Base-by-base conservation (phyloP, 2,888 invertebrate genomes). In the Melikaiella ostensackeni region DNA sequence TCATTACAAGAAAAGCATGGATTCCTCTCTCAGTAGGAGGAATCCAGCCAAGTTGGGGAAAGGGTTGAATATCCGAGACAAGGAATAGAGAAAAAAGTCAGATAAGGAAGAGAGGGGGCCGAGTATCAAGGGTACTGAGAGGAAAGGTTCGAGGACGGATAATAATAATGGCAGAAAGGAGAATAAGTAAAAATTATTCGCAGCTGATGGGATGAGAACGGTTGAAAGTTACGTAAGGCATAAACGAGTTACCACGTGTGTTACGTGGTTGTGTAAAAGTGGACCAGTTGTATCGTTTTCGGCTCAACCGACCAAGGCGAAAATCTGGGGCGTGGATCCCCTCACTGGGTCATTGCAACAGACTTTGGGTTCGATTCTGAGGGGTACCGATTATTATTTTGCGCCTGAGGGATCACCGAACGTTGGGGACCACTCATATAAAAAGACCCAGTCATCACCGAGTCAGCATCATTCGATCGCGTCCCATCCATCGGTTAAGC, bases 401-500 rank as follows among this genome's bases (percentile, higher is more conserved):
- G 8, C 50, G 70, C 70, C 70, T 50, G 30, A 42, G 70, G 70
- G 70, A 70, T 30, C 50, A 33, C 42, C 46, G 30, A 70, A 50
- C 50, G 27, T 11, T 50, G 70, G 70, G 70, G 70, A 70, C 46
- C 62, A 46, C 62, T 75, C 62, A 62, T 75, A 75, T 75, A 75
- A 75, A 75, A 75, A 50, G 61, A 61, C 42, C 35, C 38, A 46
- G 30, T 50, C 46, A n/a, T 33, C 33, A 61, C n/a, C 30, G 9
- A 62, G 24, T 42, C 62, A 75, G 62, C 75, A 75, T 75, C 75
- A 75, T 61, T 75, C 42, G 38, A 75, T 75, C 57, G 35, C 27
- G 33, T 75, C 30, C 0, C 70, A 70, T 70, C 46, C 70, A 30
- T 30, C 30, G 50, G 42, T 46, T 50, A 11, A 70, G 46, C 50